Base-by-base conservation (phyloP, 1,140 invertebrate genomes). In the Zaprionus tsacasi region DNA sequence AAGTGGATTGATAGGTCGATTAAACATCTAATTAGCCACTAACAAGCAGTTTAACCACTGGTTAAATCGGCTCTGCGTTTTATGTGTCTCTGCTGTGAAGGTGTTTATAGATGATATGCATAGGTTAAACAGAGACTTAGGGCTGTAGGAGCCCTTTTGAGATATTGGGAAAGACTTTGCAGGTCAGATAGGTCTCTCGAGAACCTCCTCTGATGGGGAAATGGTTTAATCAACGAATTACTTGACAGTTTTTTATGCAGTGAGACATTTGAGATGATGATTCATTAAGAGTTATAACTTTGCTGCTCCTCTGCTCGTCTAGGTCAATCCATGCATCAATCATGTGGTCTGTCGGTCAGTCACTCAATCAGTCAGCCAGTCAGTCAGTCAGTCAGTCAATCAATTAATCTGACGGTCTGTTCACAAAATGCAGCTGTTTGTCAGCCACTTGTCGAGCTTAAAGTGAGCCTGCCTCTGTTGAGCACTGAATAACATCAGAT, bases 371-470 rank as follows among this genome's bases (percentile, higher is more conserved):
- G 40, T 45, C 40, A 45, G n/a, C 15, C 40, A 45, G 6, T 15
- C 40, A 10, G 2, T 15, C 40, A n/a, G 38, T 15, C 6, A 15
- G n/a, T 45, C n/a, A 15, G 40, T 45, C 40, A 45, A 15, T 45
- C 40, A 45, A 45, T 45, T 45, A 45, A 45, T 15, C 40, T 45
- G 40, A n/a, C n/a, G n/a, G n/a, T 8, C 40, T 45, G 40, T n/a
- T 45, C 6, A n/a, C 40, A 45, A 15, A 45, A 45, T 15, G 40
- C 40, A 45, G 40, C n/a, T 15, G 40, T n/a, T 45, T 45, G 40
- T 45, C 40, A 45, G 40, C 40, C 40, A 45, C 40, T 45, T 45
- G 40, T 45, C 40, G 6, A n/a, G 40, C 40, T 45, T 45, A 45
- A 15, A 7, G 40, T 15, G n/a, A 45, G 40, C 40, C 40, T 15